Percentiles rank a stretch among this genome's conserved stretches.
phyloP scores from a whole-genome alignment of 2,113 vertebrate genomes.

The Caretta caretta region DNA sequence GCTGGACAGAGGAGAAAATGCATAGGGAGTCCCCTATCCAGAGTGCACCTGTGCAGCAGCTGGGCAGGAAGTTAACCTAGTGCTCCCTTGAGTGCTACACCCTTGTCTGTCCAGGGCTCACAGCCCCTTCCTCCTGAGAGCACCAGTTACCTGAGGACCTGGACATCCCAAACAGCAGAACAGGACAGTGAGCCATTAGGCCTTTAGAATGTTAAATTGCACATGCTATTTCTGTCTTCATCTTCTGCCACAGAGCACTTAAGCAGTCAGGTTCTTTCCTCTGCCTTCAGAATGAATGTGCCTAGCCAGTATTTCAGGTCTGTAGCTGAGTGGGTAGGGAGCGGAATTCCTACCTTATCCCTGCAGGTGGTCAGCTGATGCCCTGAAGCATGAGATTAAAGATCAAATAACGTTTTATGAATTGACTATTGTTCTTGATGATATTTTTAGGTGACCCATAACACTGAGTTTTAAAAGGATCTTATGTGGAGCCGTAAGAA shows the following conservation, averaged over 20 bases:
- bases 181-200: rapidly evolving
- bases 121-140: not conserved
- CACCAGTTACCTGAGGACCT: not conserved
- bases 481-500: not conserved
- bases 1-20: not conserved
- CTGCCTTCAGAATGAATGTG: not conserved
- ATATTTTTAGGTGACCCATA: not conserved
- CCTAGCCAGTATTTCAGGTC: not conserved
- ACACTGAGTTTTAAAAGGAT: not conserved
- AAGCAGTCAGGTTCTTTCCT: not conserved
- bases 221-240: not conserved
- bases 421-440: not conserved
- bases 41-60: not conserved
- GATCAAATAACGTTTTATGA: not conserved
- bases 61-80: not conserved
- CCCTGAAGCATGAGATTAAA: not conserved
- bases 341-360: not conserved
- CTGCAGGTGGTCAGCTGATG: not conserved
- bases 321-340: not conserved
- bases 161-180: not conserved
- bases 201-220: not conserved
- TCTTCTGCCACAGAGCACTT: not conserved
- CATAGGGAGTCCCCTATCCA: not conserved
- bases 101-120: not conserved
- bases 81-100: not conserved